Evolutionary conservation across 2,113 vertebrate species (phyloP), one percentile per base, ranked within the genome.

Genomic region (Nyctereutes procyonoides): DNA sequence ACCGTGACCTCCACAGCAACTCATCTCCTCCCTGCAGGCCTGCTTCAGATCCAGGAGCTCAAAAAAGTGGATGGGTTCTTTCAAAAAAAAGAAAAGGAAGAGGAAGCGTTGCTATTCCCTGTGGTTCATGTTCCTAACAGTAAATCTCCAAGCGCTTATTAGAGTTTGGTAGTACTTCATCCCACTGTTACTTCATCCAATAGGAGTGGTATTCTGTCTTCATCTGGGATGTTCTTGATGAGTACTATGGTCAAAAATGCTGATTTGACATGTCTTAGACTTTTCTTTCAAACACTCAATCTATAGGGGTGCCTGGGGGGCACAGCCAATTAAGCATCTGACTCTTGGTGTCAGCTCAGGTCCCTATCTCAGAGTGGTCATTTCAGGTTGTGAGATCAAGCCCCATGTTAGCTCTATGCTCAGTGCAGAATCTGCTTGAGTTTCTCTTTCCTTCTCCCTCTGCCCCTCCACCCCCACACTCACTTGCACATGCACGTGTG

Each of bases 181-280:
- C 60, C 15, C 81, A 67, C 24, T 88, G 43, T 62, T 55, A 86
- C 15, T n/a, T 90, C 58, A 11, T 84, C 35, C 30, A 65, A 1
- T 13, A 67, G 12, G 30, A 80, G 12, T 22, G 5, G 16, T 38
- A 13, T 26, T 71, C 71, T 26, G 28, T 38, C 65, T 93, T 90
- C 77, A 69, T 71, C 79, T 62, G 11, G 26, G 83, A 93, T 73
- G 53, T 88, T 90, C 60, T 95, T 91, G 43, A 77, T 93, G 48
- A 88, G 38, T 16, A n/a, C 13, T 60, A 19, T 89, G 92, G 17
- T 48, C 82, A 97, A 90, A 95, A 87, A 82, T 48, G 32, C 43
- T 67, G 13, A 26, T 19, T 73, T 71, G 48, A 69, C 30, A 28
- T n/a, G 13, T 90, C 69, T 69, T 88, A 67, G 63, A 51, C 22